Base-by-base conservation (phyloP, 2,797 vertebrate genomes). In the Anableps anableps region DNA sequence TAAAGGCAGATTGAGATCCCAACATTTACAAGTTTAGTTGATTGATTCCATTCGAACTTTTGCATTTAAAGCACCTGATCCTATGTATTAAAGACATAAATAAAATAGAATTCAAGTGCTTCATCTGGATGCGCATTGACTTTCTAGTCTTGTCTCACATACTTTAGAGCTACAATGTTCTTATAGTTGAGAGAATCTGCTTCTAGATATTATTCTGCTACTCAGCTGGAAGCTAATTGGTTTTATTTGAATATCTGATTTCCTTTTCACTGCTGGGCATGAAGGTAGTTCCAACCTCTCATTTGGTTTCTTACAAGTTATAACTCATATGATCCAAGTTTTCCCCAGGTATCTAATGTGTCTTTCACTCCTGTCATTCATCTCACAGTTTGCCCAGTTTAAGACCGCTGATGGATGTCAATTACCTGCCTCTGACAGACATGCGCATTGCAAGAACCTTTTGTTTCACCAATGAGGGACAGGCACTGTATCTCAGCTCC, bases 391-490 rank as follows among this genome's bases (percentile, higher is more conserved):
- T 99, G 92, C 99, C 98, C 86, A 99, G 99, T 92, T 97, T 99
- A 81, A 97, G 98, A 62, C 97, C 98, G 0, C 92, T 99, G 95
- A 96, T 99, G 96, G 98, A 99, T 86, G 94, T 98, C 80, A 98
- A 97, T 91, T 99, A 99, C 89, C 93, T 99, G 94, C 98, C 99
- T 16, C 93, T 98, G 88, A 98, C 98, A 48, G 98, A 99, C 93
- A 98, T 98, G 97, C 97, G 99, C 93, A 99, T 99, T 92, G 98
- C 99, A n/a, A 95, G 98, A 93, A 99, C 99, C 75, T 99, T 99
- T 90, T 99, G 97, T 94, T 99, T 99, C 91, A 97, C 98, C 75
- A 97, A 99, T 0, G 96, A 97, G 83, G 98, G 98, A 2, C 98
- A 99, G 91, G 99, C 99, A 0, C 92, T 99, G 48, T 99, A 99